Percentiles rank a stretch among this genome's conserved stretches.
These are phyloP conservation scores for Dryocosmus kuriphilus DNA, from an alignment of 2,888 invertebrate species.

Conservation along the genomic window DNA sequence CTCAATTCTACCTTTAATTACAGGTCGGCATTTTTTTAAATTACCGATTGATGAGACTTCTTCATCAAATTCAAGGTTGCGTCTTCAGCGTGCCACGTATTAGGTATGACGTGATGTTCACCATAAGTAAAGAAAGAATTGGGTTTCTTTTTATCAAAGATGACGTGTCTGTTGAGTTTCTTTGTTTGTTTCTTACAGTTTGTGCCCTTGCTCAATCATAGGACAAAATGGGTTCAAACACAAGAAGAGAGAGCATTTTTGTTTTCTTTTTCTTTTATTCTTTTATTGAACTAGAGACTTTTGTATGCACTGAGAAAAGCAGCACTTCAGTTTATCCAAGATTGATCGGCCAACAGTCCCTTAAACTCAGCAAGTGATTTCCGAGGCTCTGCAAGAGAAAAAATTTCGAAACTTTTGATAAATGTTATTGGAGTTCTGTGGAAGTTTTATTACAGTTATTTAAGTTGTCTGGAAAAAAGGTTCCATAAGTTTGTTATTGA, in stretches of 20 bases:
- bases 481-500: neutral
- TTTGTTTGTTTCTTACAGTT: neutral
- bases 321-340: neutral
- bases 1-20: neutral
- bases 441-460: constrained; percentile 12
- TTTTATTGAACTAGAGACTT: neutral
- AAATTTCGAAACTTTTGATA: constrained; percentile 30
- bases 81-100: neutral
- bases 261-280: neutral
- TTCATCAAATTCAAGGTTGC: neutral
- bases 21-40: neutral
- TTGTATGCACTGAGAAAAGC: neutral
- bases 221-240: neutral
- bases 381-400: constrained; percentile 1
- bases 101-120: neutral
- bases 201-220: neutral
- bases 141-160: neutral
- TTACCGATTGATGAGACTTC: neutral
- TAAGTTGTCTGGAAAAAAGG: constrained; percentile 10
- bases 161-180: neutral
- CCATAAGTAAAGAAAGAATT: neutral
- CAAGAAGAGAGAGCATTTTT: neutral
- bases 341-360: constrained; percentile 1
- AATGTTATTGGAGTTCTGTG: constrained; percentile 27
- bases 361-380: constrained; percentile 12